Conservation (phyloP, 2,888 invertebrate species). For the Tiphia femorata region DNA sequence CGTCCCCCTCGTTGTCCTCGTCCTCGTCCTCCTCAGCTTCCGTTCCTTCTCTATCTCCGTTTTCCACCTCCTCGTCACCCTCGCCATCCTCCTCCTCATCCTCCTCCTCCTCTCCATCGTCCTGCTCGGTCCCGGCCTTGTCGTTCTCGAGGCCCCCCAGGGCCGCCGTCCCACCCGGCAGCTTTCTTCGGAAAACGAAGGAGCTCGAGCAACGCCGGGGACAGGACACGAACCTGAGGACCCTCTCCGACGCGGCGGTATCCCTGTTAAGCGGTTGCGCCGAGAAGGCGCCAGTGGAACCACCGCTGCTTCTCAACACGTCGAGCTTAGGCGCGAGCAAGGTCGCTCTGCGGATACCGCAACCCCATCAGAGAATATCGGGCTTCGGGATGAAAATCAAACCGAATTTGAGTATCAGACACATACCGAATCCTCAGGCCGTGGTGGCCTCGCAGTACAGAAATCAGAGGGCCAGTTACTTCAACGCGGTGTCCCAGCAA, state of each 20-base stretch:
- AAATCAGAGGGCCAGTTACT: conserved; percentile 55
- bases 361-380: conserved; percentile 59
- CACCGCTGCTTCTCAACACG: conserved; percentile 24
- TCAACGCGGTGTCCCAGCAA: conserved; percentile 49
- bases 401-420: conserved; percentile 66
- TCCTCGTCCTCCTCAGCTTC: conserved; percentile 1
- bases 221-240: conserved; percentile 55
- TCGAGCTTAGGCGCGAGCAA: conserved; percentile 34
- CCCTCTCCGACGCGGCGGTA: conserved; percentile 59
- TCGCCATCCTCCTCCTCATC: conserved; percentile 25
- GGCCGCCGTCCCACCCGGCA: conserved; percentile 17
- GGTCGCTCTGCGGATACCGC: conserved; percentile 60
- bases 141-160: conserved; percentile 17
- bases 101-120: conserved; percentile 19
- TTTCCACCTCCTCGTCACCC: conserved; percentile 13
- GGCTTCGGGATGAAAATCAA: conserved; percentile 62
- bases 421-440: conserved; percentile 68
- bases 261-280: conserved; percentile 49
- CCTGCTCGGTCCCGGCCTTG: conserved; percentile 15
- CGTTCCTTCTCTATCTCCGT: neutral
- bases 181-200: conserved; percentile 27
- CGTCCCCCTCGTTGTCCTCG: conserved; percentile 2
- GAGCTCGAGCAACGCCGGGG: conserved; percentile 50
- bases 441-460: conserved; percentile 65
- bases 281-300: conserved; percentile 29